These are phyloP conservation scores for Dorcus parallelipipedus DNA, from an alignment of 2,888 invertebrate species.

Conservation along the genomic window DNA sequence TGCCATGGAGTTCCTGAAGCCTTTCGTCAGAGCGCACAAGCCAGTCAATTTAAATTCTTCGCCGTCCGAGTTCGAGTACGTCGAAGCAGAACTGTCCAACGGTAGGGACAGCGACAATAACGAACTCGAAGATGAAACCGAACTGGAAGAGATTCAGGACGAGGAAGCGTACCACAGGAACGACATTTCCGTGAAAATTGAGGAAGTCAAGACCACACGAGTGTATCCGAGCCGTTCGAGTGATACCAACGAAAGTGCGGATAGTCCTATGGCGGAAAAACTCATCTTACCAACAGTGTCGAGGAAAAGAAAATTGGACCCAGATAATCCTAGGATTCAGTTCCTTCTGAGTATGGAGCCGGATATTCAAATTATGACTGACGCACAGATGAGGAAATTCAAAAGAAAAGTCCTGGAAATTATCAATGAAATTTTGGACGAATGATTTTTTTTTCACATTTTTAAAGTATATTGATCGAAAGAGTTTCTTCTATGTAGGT, in stretches of 20 bases:
- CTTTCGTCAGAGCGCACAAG: background rate
- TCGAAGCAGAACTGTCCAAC: background rate
- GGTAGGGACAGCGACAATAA: background rate
- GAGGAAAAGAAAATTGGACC: background rate
- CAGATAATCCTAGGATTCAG: conserved; percentile 1
- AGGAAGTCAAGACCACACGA: background rate
- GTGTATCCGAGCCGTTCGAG: no score
- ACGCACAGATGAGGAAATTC: conserved; percentile 4
- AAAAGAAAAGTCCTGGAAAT: conserved; percentile 5
- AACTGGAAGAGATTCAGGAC: background rate
- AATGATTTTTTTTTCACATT: background rate
- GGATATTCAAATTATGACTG: conserved; percentile 1
- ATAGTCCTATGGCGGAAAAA: background rate
- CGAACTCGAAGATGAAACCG: background rate
- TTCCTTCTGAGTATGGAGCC: conserved; percentile 8
- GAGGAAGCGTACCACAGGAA: background rate
- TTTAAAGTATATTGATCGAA: no score
- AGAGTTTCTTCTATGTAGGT: no score
- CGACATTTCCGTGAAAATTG: background rate
- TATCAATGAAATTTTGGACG: background rate
- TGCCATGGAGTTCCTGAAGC: background rate
- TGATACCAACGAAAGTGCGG: background rate
- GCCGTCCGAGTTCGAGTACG: background rate
- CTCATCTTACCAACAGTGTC: background rate
- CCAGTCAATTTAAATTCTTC: no score